Conservation (phyloP, 1,140 invertebrate genomes). For the Babylonia areolata region DNA sequence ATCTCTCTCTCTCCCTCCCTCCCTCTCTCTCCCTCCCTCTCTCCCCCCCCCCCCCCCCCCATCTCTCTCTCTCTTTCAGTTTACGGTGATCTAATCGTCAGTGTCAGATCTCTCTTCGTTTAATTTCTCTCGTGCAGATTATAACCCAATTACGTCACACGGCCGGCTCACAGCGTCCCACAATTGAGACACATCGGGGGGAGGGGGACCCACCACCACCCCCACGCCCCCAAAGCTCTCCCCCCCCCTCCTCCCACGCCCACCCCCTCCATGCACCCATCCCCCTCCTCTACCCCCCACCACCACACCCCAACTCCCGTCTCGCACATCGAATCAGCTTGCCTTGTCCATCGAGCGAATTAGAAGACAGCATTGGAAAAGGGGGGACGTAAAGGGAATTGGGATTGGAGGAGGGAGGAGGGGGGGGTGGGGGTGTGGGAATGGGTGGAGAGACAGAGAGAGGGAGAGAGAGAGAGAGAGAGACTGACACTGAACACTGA, state of each 20-base stretch:
- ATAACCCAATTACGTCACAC: neutral
- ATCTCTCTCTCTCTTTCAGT: neutral
- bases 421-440: no score
- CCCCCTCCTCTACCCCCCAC: no score
- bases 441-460: no score
- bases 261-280: no score
- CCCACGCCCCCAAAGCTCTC: no score
- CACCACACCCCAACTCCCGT: no score
- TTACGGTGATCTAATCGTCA: neutral
- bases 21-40: conserved; percentile 6
- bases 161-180: neutral
- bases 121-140: neutral
- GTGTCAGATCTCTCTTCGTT: neutral
- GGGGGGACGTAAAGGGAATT: neutral
- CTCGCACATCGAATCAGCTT: neutral
- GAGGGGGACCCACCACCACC: no score
- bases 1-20: neutral
- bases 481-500: no score
- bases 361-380: neutral
- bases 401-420: neutral
- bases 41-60: neutral
- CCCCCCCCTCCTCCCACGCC: no score
- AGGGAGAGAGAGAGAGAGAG: no score
- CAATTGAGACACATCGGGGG: neutral
- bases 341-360: neutral